A percentile compares a stretch with the other conserved stretches of the same genome.
These are phyloP conservation scores for Nematolebias whitei DNA, from an alignment of 2,113 vertebrate genomes.

Conservation along the genomic window DNA sequence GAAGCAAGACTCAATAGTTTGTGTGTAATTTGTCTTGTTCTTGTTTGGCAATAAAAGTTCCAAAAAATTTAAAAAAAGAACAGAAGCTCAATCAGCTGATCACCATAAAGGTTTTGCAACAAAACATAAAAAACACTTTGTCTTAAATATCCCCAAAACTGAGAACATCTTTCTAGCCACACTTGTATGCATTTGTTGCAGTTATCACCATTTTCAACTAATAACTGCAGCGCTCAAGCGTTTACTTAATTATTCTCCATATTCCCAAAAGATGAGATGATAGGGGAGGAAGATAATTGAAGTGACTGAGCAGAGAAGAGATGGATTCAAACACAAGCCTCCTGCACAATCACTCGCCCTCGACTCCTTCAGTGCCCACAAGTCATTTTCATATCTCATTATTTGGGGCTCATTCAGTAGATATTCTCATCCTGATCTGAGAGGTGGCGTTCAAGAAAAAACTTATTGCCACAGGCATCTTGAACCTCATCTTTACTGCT, in stretches of 20 bases:
- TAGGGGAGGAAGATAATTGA: slow-evolving; percentile 86
- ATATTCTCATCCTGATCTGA: slow-evolving; percentile 55
- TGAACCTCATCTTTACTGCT: slow-evolving; percentile 46
- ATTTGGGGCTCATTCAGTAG: slow-evolving; percentile 64
- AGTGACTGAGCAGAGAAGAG: slow-evolving; percentile 81
- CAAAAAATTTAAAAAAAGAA: no score
- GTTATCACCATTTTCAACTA: slow-evolving; percentile 67
- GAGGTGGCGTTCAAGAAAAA: slow-evolving; percentile 52
- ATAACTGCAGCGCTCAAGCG: slow-evolving; percentile 62
- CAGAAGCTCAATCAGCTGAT: slow-evolving; percentile 9
- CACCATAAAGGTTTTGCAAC: neutral
- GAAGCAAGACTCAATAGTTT: no score
- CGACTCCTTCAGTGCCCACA: slow-evolving; percentile 80
- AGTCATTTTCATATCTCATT: slow-evolving; percentile 84
- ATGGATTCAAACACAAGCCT: slow-evolving; percentile 81
- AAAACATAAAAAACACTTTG: slow-evolving; percentile 25
- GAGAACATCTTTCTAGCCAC: slow-evolving; percentile 22
- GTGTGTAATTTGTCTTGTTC: no score
- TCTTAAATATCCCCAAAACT: slow-evolving; percentile 34
- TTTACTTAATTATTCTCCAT: slow-evolving; percentile 87
- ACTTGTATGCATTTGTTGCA: slow-evolving; percentile 21
- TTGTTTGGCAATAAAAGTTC: no score
- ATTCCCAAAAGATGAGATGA: slow-evolving; percentile 72
- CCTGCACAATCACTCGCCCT: slow-evolving; percentile 79
- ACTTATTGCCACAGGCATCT: slow-evolving; percentile 36